Evolutionary conservation across 2,888 invertebrate species (phyloP).

Genomic region (Chironomus riparius): DNA sequence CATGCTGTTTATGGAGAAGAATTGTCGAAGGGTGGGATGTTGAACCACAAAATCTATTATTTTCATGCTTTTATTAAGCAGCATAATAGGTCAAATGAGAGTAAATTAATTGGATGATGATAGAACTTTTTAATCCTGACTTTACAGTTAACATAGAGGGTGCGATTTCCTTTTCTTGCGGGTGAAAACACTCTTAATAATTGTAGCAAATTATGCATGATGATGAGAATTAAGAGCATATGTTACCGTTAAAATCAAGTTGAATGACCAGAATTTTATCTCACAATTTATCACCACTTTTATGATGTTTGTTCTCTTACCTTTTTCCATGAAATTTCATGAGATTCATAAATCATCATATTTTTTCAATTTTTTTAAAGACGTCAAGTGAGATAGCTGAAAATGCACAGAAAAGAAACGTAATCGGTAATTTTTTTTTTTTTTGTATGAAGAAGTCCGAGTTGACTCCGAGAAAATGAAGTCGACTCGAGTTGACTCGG

Average conservation of each 20-base stretch:
- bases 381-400: too few species aligned
- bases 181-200: background rate
- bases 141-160: background rate
- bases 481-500: too few species aligned
- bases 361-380: too few species aligned
- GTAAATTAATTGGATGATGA: background rate
- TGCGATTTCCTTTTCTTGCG: background rate
- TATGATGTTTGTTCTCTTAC: slow-evolving; percentile 7
- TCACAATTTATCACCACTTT: slow-evolving; percentile 6
- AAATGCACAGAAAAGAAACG: too few species aligned
- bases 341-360: slow-evolving; percentile 16
- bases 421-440: too few species aligned
- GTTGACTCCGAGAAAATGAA: too few species aligned
- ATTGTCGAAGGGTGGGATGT: too few species aligned
- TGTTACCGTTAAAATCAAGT: background rate
- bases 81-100: background rate
- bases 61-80: background rate
- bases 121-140: background rate
- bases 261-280: slow-evolving; percentile 23
- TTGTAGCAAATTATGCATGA: background rate
- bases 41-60: background rate
- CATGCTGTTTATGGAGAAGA: too few species aligned
- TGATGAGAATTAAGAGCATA: background rate
- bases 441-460: too few species aligned
- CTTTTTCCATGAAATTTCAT: background rate